Percentiles rank a stretch among this genome's conserved stretches.
These are phyloP conservation scores for Aphelenchoides bicaudatus DNA, from an alignment of 2,888 invertebrate genomes.

Conservation along the genomic window DNA sequence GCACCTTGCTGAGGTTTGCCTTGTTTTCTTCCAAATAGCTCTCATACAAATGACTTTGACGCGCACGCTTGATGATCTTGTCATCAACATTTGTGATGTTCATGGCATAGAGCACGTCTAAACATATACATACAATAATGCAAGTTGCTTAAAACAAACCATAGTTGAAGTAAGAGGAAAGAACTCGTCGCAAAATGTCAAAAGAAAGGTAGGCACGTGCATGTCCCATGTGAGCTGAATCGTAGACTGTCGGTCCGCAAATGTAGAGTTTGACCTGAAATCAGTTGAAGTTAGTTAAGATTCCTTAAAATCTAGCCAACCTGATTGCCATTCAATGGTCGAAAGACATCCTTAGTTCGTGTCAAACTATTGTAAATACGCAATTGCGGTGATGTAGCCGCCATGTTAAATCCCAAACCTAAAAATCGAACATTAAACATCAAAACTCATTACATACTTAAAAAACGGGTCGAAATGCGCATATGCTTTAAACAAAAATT, in stretches of 20 bases:
- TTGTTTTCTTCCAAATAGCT: conserved; percentile 36
- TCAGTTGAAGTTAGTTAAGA: not conserved
- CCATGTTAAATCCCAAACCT: too few species aligned
- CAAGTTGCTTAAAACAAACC: too few species aligned
- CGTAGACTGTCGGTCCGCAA: conserved; percentile 98
- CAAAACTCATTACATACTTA: too few species aligned
- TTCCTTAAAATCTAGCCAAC: not conserved
- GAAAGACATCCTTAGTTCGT: conserved; percentile 53
- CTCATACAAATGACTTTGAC: conserved; percentile 55
- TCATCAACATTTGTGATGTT: conserved; percentile 98
- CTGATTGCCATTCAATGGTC: conserved; percentile 48
- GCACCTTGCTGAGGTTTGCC: not conserved
- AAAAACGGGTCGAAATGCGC: too few species aligned
- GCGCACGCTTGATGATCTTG: conserved; percentile 67
- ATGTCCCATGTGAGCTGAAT: conserved; percentile 99
- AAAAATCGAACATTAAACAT: too few species aligned
- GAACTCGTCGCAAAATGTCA: conserved; percentile 80
- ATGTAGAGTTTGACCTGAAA: conserved; percentile 83
- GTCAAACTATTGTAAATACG: conserved; percentile 55
- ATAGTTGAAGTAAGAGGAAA: conserved; percentile 56
- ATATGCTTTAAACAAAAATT: too few species aligned
- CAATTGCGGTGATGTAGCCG: conserved; percentile 26
- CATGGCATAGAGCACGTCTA: conserved; percentile 72
- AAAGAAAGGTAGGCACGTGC: conserved; percentile 96
- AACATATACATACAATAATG: too few species aligned